Percentiles rank a stretch among this genome's conserved stretches.
Conservation (phyloP, 2,113 vertebrate species). For the Oncorhynchus keta region DNA sequence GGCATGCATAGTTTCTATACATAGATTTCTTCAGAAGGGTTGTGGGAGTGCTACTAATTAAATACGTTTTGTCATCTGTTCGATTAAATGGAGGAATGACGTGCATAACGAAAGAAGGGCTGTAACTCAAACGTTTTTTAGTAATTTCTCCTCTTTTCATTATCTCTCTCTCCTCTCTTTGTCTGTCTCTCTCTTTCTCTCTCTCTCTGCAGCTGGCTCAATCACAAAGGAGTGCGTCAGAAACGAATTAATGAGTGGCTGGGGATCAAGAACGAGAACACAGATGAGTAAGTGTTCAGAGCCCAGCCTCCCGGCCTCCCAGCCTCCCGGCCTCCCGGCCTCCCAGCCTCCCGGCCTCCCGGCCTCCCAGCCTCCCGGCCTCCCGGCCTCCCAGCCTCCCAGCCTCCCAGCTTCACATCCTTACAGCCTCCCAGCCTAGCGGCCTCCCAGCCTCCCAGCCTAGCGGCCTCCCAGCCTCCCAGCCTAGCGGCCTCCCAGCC, state of each 20-base stretch:
- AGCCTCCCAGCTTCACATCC: too few species aligned
- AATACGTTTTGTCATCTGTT: not conserved
- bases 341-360: too few species aligned
- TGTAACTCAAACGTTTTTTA: not conserved
- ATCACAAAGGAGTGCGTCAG: slow-evolving; percentile 95
- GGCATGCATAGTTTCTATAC: not conserved
- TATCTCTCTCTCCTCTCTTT: not conserved
- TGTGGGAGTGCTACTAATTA: not conserved
- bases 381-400: too few species aligned
- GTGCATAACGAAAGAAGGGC: not conserved
- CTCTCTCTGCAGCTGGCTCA: slow-evolving; percentile 85
- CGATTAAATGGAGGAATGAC: not conserved
- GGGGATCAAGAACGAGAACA: slow-evolving; percentile 89
- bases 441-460: too few species aligned
- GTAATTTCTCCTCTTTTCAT: not conserved
- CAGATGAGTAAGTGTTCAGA: slow-evolving; percentile 85
- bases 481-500: too few species aligned
- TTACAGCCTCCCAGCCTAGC: too few species aligned
- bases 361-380: too few species aligned
- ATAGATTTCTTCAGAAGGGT: not conserved
- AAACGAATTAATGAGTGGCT: slow-evolving; percentile 96
- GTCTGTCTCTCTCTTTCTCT: not conserved
- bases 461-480: too few species aligned
- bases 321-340: too few species aligned
- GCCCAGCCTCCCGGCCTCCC: fast-evolving